These are phyloP conservation scores for Luscinia luscinia DNA, from an alignment of 2,797 vertebrate species.

Conservation along the genomic window DNA sequence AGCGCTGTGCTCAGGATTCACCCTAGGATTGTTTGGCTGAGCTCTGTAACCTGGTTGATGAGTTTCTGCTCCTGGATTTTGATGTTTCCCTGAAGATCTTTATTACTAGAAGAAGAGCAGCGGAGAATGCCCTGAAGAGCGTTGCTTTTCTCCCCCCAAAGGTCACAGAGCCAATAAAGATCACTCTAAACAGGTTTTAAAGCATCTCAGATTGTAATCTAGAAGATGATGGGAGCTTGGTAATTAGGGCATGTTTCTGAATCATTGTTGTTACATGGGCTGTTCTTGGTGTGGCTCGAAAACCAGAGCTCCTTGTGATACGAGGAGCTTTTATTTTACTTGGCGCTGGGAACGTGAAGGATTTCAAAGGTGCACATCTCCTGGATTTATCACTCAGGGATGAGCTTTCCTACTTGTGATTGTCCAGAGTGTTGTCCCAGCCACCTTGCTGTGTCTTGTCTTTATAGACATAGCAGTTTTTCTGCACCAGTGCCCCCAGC, in stretches of 20 bases:
- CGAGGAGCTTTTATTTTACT: not conserved
- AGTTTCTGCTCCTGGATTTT: not conserved
- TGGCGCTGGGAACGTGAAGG: not conserved
- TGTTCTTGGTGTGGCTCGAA: not conserved
- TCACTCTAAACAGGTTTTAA: slow-evolving; percentile 33
- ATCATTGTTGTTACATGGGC: slow-evolving; percentile 34
- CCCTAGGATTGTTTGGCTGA: not conserved
- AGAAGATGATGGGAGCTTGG: slow-evolving; percentile 22
- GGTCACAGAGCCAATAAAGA: slow-evolving; percentile 26
- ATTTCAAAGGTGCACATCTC: not conserved
- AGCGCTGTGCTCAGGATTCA: accelerated
- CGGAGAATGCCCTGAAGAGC: slow-evolving; percentile 19
- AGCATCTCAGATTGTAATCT: slow-evolving; percentile 55
- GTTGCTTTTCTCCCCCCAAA: not conserved
- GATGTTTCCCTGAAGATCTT: not conserved
- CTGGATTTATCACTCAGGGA: not conserved
- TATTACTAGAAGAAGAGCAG: not conserved
- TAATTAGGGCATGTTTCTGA: slow-evolving; percentile 56
- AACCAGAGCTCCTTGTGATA: not conserved
- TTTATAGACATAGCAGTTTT: not conserved
- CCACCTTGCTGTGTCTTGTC: accelerated
- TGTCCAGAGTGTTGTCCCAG: not conserved
- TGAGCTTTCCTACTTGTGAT: not conserved
- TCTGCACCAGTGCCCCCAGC: not conserved
- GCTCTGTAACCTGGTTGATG: accelerated